These are phyloP conservation scores for Luscinia megarhynchos DNA, from an alignment of 2,797 vertebrate species.

Conservation along the genomic window DNA sequence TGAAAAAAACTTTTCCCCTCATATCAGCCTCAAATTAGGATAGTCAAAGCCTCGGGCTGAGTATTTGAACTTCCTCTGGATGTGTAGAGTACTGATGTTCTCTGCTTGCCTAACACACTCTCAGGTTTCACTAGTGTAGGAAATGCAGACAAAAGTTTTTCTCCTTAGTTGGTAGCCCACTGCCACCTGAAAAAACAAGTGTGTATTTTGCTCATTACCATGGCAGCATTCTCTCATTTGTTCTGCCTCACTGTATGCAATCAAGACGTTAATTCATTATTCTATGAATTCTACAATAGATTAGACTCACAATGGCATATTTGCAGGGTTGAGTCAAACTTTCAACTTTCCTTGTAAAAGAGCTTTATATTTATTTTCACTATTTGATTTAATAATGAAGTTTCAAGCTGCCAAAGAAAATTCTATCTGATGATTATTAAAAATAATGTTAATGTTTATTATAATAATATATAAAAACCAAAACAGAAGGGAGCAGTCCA, in stretches of 20 bases:
- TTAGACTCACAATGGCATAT: slow-evolving; percentile 30
- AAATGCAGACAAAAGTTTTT: background rate
- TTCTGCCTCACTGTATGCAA: background rate
- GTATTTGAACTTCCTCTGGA: background rate
- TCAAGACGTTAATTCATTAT: slow-evolving; percentile 32
- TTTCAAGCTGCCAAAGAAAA: slow-evolving; percentile 29
- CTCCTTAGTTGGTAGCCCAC: background rate
- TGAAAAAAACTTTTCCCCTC: background rate
- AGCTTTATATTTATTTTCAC: slow-evolving; percentile 19
- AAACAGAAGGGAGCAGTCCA: slow-evolving; percentile 29
- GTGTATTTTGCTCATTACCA: slow-evolving; percentile 16
- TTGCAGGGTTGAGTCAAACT: slow-evolving; percentile 39
- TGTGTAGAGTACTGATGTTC: background rate
- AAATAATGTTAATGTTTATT: slow-evolving; percentile 50
- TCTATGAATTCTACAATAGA: slow-evolving; percentile 6
- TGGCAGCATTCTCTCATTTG: slow-evolving; percentile 3
- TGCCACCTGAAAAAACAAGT: slow-evolving; percentile 10
- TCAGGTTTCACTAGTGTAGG: background rate
- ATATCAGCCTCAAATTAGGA: background rate
- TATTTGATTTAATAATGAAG: slow-evolving; percentile 23
- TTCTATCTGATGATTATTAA: slow-evolving; percentile 31
- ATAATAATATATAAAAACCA: slow-evolving; percentile 9
- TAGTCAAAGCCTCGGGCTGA: background rate
- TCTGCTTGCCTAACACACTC: background rate
- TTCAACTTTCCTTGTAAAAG: slow-evolving; percentile 6